phyloP scores from a whole-genome alignment of 2,113 vertebrate species.

The Aegithalos caudatus region DNA sequence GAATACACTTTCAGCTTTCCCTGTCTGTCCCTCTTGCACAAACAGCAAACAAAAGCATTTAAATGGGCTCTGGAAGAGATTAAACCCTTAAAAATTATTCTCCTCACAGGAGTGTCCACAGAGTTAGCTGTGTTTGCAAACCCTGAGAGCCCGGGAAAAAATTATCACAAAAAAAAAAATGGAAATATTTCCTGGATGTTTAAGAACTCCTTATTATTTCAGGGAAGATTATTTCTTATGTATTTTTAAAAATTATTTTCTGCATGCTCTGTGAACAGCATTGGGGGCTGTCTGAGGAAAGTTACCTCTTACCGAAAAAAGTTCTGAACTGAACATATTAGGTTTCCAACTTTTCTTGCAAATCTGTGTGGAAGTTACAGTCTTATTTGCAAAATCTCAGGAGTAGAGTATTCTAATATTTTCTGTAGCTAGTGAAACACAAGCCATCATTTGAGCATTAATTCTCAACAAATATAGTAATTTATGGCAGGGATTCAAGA shows the following conservation, averaged over 20 bases:
- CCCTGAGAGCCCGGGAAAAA: not conserved
- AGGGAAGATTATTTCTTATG: not conserved
- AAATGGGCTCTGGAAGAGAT: not conserved
- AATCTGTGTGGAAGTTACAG: not conserved
- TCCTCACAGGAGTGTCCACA: not conserved
- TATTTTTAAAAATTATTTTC: not conserved
- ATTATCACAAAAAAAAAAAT: not conserved
- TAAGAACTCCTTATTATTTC: not conserved
- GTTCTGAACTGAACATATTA: not conserved
- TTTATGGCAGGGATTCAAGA: constrained; percentile 41
- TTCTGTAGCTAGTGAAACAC: constrained; percentile 47
- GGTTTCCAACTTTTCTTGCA: not conserved
- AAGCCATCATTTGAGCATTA: constrained; percentile 28
- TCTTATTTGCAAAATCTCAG: not conserved
- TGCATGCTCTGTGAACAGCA: not conserved
- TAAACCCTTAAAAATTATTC: not conserved
- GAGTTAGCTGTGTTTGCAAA: not conserved
- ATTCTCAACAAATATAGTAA: not conserved
- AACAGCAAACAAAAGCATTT: not conserved
- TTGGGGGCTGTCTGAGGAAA: not conserved
- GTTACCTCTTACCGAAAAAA: not conserved
- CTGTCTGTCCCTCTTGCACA: not conserved
- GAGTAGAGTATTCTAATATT: not conserved
- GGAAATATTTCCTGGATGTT: not conserved
- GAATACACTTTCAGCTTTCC: not conserved